These are phyloP conservation scores for Oncorhynchus kisutch DNA, from an alignment of 2,113 vertebrate genomes.

Conservation along the genomic window DNA sequence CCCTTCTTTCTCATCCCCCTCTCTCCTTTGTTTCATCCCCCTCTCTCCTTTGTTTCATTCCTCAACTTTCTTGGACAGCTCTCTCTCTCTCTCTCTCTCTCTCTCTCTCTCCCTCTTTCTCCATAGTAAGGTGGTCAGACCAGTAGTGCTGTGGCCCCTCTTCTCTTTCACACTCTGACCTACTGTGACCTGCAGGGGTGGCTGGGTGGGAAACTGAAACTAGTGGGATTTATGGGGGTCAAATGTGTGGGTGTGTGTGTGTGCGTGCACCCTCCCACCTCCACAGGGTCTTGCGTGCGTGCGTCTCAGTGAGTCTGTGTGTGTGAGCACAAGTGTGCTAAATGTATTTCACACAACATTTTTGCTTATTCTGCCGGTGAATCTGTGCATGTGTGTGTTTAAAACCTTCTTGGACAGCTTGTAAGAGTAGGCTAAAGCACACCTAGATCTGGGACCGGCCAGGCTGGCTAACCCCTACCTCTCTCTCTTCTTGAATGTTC, in stretches of 20 bases:
- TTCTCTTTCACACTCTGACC: conserved; percentile 35
- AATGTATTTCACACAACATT: background rate
- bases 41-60: conserved; percentile 3
- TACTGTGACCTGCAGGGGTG: conserved; percentile 7
- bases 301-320: conserved; percentile 6
- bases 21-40: background rate
- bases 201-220: background rate
- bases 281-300: background rate
- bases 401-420: no score
- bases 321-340: background rate
- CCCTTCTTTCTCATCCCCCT: background rate
- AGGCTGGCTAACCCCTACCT: no score
- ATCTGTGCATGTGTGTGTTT: background rate
- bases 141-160: conserved; percentile 15
- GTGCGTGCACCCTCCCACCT: background rate
- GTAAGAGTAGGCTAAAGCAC: no score
- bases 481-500: conserved; percentile 11
- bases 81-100: no score
- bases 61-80: no score
- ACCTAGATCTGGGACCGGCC: no score
- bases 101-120: no score
- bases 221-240: background rate
- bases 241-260: background rate
- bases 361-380: background rate
- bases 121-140: conserved; percentile 17